These are phyloP conservation scores for Temnothorax nylanderi DNA, from an alignment of 1,140 invertebrate genomes.

Conservation along the genomic window DNA sequence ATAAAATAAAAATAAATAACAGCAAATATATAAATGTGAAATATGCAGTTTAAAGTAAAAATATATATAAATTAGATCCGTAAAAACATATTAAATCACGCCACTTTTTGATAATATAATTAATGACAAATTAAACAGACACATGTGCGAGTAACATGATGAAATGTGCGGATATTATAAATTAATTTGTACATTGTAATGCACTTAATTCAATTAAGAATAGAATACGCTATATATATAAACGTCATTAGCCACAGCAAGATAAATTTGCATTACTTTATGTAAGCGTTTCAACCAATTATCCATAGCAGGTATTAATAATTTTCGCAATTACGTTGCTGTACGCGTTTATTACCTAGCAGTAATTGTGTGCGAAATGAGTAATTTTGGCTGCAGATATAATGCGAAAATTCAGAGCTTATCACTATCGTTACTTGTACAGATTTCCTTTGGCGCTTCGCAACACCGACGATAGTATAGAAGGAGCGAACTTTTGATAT, in stretches of 20 bases:
- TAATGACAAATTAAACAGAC: neutral
- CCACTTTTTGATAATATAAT: neutral
- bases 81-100: neutral
- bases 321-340: conserved; percentile 22
- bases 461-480: neutral
- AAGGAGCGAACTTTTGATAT: neutral
- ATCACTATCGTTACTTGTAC: neutral
- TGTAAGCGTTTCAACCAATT: neutral
- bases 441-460: neutral
- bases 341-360: neutral
- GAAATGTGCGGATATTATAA: neutral
- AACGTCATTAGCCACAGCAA: conserved; percentile 7
- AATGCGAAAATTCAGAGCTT: neutral
- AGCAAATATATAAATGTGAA: conserved; percentile 11
- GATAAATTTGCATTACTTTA: conserved; percentile 22
- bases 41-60: neutral
- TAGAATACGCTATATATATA: neutral
- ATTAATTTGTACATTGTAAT: neutral
- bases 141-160: neutral
- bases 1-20: neutral
- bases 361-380: conserved; percentile 13
- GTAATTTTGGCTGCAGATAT: neutral
- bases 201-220: conserved; percentile 20
- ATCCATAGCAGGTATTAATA: conserved; percentile 16
- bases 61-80: neutral